Evolutionary conservation across 2,113 vertebrate species (phyloP).

Genomic region (Monarcha castaneiventris): DNA sequence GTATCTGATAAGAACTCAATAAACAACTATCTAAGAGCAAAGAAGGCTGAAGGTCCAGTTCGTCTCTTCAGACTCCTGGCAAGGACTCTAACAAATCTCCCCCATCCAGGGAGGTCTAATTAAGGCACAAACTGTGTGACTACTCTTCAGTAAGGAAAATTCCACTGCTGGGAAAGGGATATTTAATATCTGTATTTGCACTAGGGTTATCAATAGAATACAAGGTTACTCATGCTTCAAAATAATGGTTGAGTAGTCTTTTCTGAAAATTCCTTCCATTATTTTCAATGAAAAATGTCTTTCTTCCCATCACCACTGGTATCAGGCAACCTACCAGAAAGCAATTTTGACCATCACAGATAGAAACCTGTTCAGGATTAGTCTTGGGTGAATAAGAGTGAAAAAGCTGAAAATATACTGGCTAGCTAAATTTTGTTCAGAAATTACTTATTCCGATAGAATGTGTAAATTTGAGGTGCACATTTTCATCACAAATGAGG

Average conservation of each 20-base stretch:
- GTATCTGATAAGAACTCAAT: no score
- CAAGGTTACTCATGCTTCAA: conserved; percentile 21
- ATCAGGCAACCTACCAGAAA: conserved; percentile 45
- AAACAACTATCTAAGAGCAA: no score
- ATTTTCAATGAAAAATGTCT: conserved; percentile 51
- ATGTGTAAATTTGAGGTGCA: not conserved
- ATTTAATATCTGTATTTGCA: not conserved
- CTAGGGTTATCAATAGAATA: conserved; percentile 16
- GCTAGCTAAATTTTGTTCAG: not conserved
- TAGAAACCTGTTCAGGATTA: not conserved
- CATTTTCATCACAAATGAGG: not conserved
- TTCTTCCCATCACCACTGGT: not conserved
- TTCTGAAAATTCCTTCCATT: conserved; percentile 44
- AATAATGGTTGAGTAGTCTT: not conserved
- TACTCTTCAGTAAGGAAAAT: not conserved
- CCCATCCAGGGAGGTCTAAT: no score
- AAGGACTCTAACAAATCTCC: no score
- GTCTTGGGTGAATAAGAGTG: not conserved
- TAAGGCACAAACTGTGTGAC: no score
- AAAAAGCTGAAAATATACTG: not conserved
- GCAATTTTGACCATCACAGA: not conserved
- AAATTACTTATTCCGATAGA: not conserved
- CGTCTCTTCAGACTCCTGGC: no score
- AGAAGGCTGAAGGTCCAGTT: no score
- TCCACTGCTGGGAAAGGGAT: not conserved